Evolutionary conservation across 1,140 invertebrate genomes (phyloP).

Genomic region (Drosophila athabasca): DNA sequence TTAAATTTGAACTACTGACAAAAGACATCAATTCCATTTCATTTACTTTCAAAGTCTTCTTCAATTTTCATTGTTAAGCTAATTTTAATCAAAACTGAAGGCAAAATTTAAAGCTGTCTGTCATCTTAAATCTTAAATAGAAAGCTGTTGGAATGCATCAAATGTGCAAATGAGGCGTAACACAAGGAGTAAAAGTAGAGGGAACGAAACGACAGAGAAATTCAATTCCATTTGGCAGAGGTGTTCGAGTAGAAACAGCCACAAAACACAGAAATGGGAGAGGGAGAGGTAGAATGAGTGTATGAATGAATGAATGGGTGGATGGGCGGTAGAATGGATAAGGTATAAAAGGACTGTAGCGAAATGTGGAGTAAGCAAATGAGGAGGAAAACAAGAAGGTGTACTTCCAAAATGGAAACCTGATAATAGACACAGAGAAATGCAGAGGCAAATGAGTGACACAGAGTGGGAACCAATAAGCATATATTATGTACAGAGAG

Average conservation of each 20-base stretch:
- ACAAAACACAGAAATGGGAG: slow-evolving; percentile 10
- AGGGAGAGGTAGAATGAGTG: background rate
- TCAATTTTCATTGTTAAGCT: slow-evolving; percentile 1
- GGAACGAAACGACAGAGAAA: slow-evolving; percentile 27
- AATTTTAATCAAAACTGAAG: slow-evolving; percentile 25
- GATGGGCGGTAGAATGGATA: slow-evolving; percentile 22
- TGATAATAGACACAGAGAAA: slow-evolving; percentile 20
- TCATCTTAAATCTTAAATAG: slow-evolving; percentile 14
- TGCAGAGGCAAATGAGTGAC: slow-evolving; percentile 10
- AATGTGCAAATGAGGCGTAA: slow-evolving; percentile 41
- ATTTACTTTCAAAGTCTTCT: no score
- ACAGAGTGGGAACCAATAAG: slow-evolving; percentile 6
- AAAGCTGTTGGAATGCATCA: slow-evolving; percentile 22
- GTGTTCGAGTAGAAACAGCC: slow-evolving; percentile 51
- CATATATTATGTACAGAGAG: slow-evolving; percentile 26
- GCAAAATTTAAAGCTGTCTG: slow-evolving; percentile 16
- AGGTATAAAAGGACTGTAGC: slow-evolving; percentile 7
- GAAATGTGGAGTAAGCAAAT: slow-evolving; percentile 47
- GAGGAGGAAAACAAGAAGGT: slow-evolving; percentile 34
- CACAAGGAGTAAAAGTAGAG: slow-evolving; percentile 12
- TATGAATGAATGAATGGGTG: slow-evolving; percentile 2
- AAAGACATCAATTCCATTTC: no score
- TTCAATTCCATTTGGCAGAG: slow-evolving; percentile 60
- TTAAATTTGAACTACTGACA: no score
- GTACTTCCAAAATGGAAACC: slow-evolving; percentile 11